Conservation (phyloP, 2,888 invertebrate genomes). For the Dicranocentrus wangi region DNA sequence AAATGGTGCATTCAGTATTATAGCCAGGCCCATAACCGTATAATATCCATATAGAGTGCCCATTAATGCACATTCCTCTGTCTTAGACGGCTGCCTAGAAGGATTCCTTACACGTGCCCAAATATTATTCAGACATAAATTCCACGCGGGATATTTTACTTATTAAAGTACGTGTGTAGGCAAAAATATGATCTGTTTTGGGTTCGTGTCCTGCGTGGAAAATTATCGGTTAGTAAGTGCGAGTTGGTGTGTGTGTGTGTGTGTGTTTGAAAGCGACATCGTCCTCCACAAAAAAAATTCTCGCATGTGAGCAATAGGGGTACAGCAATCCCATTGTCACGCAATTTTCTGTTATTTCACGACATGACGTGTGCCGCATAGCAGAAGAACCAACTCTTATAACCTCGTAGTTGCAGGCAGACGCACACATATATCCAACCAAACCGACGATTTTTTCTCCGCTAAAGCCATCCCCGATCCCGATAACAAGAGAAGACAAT, state of each 20-base stretch:
- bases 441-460: background rate
- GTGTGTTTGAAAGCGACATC: too few species aligned
- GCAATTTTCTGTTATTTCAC: slow-evolving; percentile 50
- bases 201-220: slow-evolving; percentile 28
- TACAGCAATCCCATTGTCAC: slow-evolving; percentile 56
- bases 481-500: slow-evolving; percentile 7
- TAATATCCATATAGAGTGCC: too few species aligned
- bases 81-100: background rate
- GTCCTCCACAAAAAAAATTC: slow-evolving; percentile 15
- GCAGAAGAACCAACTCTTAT: background rate
- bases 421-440: background rate
- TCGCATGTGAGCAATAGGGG: background rate
- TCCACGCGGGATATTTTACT: slow-evolving; percentile 19
- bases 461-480: background rate
- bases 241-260: background rate
- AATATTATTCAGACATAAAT: slow-evolving; percentile 44
- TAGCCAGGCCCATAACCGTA: background rate
- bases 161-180: slow-evolving; percentile 15
- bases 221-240: background rate
- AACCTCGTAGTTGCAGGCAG: background rate
- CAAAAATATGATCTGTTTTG: background rate
- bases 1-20: background rate
- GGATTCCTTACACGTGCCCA: slow-evolving; percentile 39
- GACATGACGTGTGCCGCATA: slow-evolving; percentile 52
- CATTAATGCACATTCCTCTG: background rate